Base-by-base conservation (phyloP, 1,140 invertebrate species). In the Melipona quadrifasciata region DNA sequence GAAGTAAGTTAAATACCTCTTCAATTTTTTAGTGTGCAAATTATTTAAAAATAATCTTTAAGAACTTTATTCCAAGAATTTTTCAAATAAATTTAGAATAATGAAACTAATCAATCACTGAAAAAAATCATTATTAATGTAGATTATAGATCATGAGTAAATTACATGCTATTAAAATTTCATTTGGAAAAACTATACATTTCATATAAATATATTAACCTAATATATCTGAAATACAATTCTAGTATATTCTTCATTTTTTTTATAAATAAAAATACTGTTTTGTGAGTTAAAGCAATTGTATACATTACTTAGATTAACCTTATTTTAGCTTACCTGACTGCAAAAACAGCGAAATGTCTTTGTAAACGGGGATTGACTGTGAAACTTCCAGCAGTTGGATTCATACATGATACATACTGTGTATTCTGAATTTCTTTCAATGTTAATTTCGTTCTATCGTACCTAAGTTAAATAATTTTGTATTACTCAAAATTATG, bases 381-480 rank as follows among this genome's bases (percentile, higher is more conserved):
- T 8, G 98, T 98, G 91, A 99, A 99, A 87, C 97, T 98, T 53
- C 99, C 99, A 39, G 98, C 98, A 0, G 98, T 99, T 0, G 98
- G 99, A 95, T 99, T 99, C 99, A 99, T 99, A 92, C 98, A 98
- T 12, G 98, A 97, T 17, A 99, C 96, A 93, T 99, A 99, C 95
- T 99, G 98, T 24, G 98, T 98, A 92, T 99, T 99, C 80, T 97
- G 97, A 82, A 99, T 98, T 88, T 99, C 98, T 93, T 99, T 99
- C 16, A 99, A 91, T 1, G 96, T 96, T 58, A 99, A 95, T 91
- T 99, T 99, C 31, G 96, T 95, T 75, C 98, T 95, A 93, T 99
- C 98, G 90, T 98, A 97, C 96, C 96, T 94, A 34, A 72, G 11
- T 76, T 27, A 65, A 70, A 53, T 17, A 24, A 14, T 71, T 70